Evolutionary conservation across 2,113 vertebrate species (phyloP), one percentile per base, ranked within the genome.

Genomic region (Lampris megalopsis): DNA sequence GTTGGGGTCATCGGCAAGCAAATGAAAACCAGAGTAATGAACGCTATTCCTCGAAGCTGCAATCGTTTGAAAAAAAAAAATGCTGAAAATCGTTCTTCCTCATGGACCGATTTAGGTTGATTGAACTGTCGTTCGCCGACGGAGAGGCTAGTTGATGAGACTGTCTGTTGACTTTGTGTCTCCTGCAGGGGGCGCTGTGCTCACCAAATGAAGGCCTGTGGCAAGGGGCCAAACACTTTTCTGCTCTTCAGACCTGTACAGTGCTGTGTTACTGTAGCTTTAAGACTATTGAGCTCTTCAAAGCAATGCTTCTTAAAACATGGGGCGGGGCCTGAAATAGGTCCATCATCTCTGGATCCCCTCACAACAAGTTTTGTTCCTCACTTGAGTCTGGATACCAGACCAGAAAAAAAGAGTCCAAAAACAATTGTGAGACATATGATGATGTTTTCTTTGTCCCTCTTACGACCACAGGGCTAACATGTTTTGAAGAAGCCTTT

Each of bases 21-120:
- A 63, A 82, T 68, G 57, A 80, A 82, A 47, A 73, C 63, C 48
- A 70, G 61, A 84, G 72, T 42, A 77, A 83, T 8, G 47, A 85
- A 77, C 69, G 40, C 66, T 60, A 72, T 71, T 84, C 80, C 68
- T 81, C 47, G 35, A 90, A 86, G 88, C 85, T 87, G 84, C 89
- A 89, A 75, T 88, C 81, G 75, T 77, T 75, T 42, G 9, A 72
- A 63, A 24, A 24, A 24, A 24, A 24, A 24, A 24, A 72, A 71
- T 86, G 71, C 85, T 85, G 85, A 85, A 87, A 83, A 80, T 79
- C 5, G 80, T 88, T 92, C 87, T 92, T 91, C 92, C 91, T 84
- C 42, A 37, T 73, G 48, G 74, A 66, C 68, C 81, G 73, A 74
- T 75, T 24, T 35, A 1, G 63, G 61, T 73, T 5, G 64, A 75